These are phyloP conservation scores for Hippocampus kuda DNA, from an alignment of 2,797 vertebrate genomes.

Conservation along the genomic window DNA sequence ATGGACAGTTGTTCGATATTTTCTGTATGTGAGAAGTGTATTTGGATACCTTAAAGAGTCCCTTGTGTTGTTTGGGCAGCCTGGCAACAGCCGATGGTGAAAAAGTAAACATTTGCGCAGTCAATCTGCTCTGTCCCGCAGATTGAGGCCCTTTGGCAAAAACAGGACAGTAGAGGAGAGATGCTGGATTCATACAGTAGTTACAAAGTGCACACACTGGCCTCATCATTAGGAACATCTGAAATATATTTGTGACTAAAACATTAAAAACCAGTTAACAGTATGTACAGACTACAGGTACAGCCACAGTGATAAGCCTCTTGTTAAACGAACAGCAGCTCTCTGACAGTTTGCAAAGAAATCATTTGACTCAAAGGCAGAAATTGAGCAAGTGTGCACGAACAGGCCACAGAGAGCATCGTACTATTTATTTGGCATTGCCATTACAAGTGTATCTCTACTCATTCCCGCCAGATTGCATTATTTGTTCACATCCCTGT, in stretches of 20 bases:
- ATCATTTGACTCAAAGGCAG: neutral
- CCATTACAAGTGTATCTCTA: neutral
- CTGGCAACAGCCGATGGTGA: neutral
- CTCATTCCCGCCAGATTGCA: neutral
- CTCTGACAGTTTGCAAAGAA: neutral
- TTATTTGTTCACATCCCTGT: constrained; percentile 1
- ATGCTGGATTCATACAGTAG: neutral
- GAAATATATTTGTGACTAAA: neutral
- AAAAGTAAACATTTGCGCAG: constrained; percentile 4
- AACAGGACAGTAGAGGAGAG: neutral
- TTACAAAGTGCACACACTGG: neutral
- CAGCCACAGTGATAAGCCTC: neutral
- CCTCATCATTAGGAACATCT: neutral
- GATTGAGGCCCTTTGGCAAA: constrained; percentile 1
- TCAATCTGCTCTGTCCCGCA: constrained; percentile 1
- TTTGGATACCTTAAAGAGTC: constrained; percentile 11
- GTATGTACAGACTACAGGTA: neutral
- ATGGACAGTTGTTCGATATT: neutral
- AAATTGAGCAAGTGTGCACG: neutral
- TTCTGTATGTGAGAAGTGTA: neutral
- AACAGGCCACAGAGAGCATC: neutral
- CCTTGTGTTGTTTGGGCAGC: constrained; percentile 4
- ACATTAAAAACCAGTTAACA: neutral
- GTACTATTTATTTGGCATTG: neutral
- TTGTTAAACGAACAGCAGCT: too few relatives aligned